Conservation (phyloP, 2,888 invertebrate species). For the Entomobrya multifasciata region DNA sequence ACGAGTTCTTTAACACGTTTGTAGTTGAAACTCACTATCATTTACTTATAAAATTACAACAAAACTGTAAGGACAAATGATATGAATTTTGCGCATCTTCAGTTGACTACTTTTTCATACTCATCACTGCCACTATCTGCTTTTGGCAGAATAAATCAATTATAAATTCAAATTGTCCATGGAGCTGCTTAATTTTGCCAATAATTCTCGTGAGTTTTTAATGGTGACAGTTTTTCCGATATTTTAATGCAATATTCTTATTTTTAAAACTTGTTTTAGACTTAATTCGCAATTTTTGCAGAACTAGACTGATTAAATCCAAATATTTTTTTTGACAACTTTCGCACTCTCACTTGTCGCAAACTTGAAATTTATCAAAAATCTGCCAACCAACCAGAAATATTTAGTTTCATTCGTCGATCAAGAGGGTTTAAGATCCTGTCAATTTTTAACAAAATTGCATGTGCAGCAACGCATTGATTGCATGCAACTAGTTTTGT, state of each 20-base stretch:
- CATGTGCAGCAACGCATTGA: constrained; percentile 17
- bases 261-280: too few species aligned
- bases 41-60: not conserved
- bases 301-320: not conserved
- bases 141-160: not conserved
- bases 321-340: not conserved
- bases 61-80: too few species aligned
- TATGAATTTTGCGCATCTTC: too few species aligned
- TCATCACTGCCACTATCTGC: too few species aligned
- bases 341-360: not conserved
- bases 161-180: too few species aligned
- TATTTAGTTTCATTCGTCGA: not conserved
- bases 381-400: too few species aligned
- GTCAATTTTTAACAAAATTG: constrained; percentile 1
- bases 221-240: too few species aligned
- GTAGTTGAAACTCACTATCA: not conserved
- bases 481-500: not conserved
- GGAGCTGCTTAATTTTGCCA: too few species aligned
- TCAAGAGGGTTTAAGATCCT: not conserved
- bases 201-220: too few species aligned
- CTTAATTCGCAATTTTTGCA: not conserved
- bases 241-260: too few species aligned
- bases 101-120: too few species aligned
- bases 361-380: not conserved
- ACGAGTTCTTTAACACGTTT: not conserved